These are phyloP conservation scores for Endomychus coccineus DNA, from an alignment of 2,888 invertebrate species.

Conservation along the genomic window DNA sequence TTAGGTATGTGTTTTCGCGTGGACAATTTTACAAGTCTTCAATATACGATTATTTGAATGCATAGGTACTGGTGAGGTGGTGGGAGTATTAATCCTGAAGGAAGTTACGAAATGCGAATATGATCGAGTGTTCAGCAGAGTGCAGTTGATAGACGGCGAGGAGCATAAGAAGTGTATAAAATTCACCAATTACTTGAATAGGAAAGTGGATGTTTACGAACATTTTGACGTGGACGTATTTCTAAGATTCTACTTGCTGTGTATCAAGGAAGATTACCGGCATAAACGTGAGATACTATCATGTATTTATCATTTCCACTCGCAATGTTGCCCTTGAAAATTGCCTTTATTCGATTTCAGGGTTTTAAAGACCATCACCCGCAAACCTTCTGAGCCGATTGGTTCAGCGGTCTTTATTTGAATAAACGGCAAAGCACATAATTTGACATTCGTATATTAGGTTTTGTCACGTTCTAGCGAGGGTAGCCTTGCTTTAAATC, in stretches of 20 bases:
- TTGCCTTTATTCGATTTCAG: no score
- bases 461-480: no score
- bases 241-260: conserved; percentile 34
- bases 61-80: conserved; percentile 22
- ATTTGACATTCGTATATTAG: no score
- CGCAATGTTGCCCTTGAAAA: no score
- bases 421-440: no score
- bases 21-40: no score
- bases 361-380: no score
- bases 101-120: conserved; percentile 33
- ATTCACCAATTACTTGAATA: conserved; percentile 31
- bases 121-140: conserved; percentile 35
- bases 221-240: conserved; percentile 34
- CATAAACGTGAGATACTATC: conserved; percentile 29
- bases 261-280: conserved; percentile 33
- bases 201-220: conserved; percentile 36
- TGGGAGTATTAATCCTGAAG: conserved; percentile 35
- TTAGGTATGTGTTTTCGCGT: conserved; percentile 22
- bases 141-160: conserved; percentile 34
- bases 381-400: no score
- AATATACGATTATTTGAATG: conserved; percentile 9
- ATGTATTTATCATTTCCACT: no score
- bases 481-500: no score
- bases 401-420: no score
- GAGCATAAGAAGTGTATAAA: conserved; percentile 31